Percentiles rank a stretch among this genome's conserved stretches.
These are phyloP conservation scores for Hermodice carunculata DNA, from an alignment of 2,888 invertebrate genomes.

Conservation along the genomic window DNA sequence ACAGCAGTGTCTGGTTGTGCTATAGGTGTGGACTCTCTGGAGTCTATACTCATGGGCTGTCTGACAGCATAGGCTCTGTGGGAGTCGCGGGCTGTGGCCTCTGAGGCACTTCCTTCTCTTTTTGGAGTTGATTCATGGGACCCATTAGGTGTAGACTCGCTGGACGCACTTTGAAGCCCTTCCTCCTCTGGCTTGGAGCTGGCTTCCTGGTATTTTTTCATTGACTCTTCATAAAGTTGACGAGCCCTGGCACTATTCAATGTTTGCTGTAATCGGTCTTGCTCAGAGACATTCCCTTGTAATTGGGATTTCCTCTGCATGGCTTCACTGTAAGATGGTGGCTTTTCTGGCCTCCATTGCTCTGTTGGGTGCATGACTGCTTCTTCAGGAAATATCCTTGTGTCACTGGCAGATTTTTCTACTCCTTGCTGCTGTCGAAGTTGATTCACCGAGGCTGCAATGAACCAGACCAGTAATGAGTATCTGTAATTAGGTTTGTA, in stretches of 20 bases:
- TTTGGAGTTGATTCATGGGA: too few species aligned
- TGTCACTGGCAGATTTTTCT: constrained; percentile 32
- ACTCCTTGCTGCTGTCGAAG: not conserved
- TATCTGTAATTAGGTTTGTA: too few species aligned
- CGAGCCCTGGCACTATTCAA: constrained; percentile 55
- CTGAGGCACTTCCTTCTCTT: too few species aligned
- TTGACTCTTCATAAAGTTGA: constrained; percentile 60
- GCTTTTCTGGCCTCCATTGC: constrained; percentile 50
- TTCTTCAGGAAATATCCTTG: too few species aligned
- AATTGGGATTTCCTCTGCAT: constrained; percentile 52
- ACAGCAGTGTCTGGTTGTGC: too few species aligned
- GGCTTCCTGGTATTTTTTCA: constrained; percentile 31
- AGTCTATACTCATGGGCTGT: too few species aligned
- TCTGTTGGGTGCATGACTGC: too few species aligned
- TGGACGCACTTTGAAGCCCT: not conserved
- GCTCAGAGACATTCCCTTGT: constrained; percentile 12
- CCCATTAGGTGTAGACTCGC: too few species aligned
- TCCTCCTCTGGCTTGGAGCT: not conserved
- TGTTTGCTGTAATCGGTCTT: constrained; percentile 41
- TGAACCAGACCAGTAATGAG: not conserved
- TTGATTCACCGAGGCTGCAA: not conserved
- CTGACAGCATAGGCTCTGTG: too few species aligned
- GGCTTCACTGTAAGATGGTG: constrained; percentile 62
- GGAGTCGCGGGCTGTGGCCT: too few species aligned
- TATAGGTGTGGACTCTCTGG: too few species aligned